Percentiles rank a stretch among this genome's conserved stretches.
Conservation (phyloP, 2,797 vertebrate species). For the Pantherophis alleghaniensis region DNA sequence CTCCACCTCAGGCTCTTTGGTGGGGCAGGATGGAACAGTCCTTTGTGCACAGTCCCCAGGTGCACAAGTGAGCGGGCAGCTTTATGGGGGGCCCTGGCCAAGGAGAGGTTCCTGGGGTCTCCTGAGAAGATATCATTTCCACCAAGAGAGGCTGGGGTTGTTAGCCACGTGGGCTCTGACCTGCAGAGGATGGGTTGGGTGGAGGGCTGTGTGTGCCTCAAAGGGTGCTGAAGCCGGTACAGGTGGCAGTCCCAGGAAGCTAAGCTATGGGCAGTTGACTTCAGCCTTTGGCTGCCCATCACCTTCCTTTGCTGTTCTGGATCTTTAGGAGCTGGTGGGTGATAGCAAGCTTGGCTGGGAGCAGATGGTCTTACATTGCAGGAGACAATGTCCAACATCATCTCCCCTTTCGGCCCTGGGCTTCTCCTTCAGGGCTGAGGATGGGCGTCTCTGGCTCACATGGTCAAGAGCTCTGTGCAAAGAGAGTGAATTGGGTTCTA, state of each 20-base stretch:
- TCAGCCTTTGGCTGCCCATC: not conserved
- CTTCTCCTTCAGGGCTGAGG: not conserved
- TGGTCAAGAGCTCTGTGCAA: not conserved
- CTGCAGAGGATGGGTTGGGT: not conserved
- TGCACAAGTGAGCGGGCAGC: not conserved
- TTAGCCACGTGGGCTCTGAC: not conserved
- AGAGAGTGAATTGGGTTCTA: not conserved
- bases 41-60: not conserved
- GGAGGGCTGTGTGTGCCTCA: too few relatives aligned
- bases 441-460: not conserved
- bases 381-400: not conserved
- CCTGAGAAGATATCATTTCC: not conserved
- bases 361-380: not conserved
- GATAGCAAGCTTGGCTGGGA: accelerated
- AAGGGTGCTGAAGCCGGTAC: not conserved
- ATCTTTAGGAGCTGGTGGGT: accelerated
- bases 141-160: not conserved
- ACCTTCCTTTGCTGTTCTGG: accelerated
- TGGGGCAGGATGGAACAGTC: accelerated
- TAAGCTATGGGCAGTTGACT: not conserved
- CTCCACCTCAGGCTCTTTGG: too few relatives aligned
- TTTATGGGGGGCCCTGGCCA: not conserved
- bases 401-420: not conserved
- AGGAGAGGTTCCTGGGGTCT: not conserved
- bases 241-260: too few relatives aligned